A percentile compares a stretch with the other conserved stretches of the same genome.
Evolutionary conservation across 2,113 vertebrate species (phyloP).

Genomic region (Silurus asotus): DNA sequence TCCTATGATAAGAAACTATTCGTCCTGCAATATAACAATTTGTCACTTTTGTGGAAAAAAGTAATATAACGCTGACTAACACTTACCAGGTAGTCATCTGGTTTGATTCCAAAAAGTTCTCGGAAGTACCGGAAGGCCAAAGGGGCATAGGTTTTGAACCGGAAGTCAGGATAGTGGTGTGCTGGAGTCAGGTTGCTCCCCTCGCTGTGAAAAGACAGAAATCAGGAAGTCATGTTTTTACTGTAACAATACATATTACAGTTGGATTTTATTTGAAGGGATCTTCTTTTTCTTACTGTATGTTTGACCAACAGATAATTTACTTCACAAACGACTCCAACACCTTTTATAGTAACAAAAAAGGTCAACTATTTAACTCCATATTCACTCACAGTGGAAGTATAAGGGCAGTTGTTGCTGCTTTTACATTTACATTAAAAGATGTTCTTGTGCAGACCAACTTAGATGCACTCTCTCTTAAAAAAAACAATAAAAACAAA

Average conservation of each 20-base stretch:
- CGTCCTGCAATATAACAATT: background rate
- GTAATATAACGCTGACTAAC: background rate
- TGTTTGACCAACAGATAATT: background rate
- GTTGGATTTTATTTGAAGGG: background rate
- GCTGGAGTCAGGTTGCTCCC: constrained; percentile 97
- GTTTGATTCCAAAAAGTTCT: constrained; percentile 98
- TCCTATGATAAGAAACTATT: background rate
- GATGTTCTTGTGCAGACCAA: background rate
- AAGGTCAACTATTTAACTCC: background rate
- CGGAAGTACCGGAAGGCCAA: constrained; percentile 97
- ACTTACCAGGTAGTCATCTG: constrained; percentile 97
- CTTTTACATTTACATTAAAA: background rate
- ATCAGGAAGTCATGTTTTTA: background rate
- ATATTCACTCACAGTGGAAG: background rate
- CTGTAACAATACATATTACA: background rate
- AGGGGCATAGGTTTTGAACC: constrained; percentile 97
- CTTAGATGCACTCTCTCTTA: background rate
- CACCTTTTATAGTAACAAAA: background rate
- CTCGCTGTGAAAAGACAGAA: constrained; percentile 75
- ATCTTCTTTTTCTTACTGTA: background rate
- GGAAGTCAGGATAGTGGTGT: constrained; percentile 97
- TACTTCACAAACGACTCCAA: background rate
- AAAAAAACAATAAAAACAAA: background rate
- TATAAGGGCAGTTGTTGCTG: too few species aligned
- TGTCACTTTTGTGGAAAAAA: background rate